Evolutionary conservation across 2,113 vertebrate genomes (phyloP), one percentile per base, ranked within the genome.

Genomic region (Carollia perspicillata): DNA sequence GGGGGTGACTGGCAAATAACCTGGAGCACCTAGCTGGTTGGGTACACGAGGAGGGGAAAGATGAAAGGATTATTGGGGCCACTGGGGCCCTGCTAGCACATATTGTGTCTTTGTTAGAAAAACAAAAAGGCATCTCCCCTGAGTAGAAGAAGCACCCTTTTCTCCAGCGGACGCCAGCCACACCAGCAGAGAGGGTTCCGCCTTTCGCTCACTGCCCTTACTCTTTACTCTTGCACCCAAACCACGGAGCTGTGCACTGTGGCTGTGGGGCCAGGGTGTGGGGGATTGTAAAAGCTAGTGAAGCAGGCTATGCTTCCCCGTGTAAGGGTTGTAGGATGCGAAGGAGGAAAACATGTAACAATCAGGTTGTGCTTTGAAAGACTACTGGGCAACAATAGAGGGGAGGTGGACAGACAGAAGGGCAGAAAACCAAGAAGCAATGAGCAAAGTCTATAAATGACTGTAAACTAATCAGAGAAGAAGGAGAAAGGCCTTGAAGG

Each of bases 241-340:
- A 33, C 55, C 22, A 53, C 20, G n/a, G 35, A 90, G 35, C 58
- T 22, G 5, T 11, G 35, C 26, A 42, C 58, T 9, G 30, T 30
- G 33, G 65, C 17, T n/a, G 1, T 3, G 20, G 37, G 42, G 17
- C 37, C 37, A 2, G 47, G 40, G n/a, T 0, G 6, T 5, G 23
- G 65, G 65, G 26, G 12, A 22, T 37, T 51, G 7, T 33, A 63
- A n/a, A 68, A 22, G 18, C 42, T 44, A 51, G 58, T 4, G 28
- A 20, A 37, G 26, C 33, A 12, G 35, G 11, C 47, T 8, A 30
- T 1, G 26, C 47, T 84, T 66, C 30, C 55, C 65, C 55, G 79
- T 35, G 5, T 18, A 51, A 49, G 66, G 28, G 33, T 1, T 58
- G 51, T 22, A 91, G 63, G 80, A 30, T 18, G 78, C 63, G 47